phyloP scores from a whole-genome alignment of 1,140 invertebrate genomes.

The Medauroidea extradentata region DNA sequence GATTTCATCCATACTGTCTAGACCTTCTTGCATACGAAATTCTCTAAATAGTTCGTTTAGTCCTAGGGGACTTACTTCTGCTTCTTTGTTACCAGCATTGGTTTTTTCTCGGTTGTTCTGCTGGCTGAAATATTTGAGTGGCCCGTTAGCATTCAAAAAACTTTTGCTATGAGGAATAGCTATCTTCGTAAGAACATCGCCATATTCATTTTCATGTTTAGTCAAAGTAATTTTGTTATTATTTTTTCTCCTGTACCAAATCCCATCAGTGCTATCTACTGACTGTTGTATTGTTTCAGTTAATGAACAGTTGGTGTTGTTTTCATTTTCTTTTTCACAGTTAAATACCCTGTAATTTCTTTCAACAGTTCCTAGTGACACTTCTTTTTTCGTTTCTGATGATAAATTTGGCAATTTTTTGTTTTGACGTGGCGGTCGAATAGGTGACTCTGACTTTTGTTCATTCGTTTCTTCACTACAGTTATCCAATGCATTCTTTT shows the following conservation, averaged over 20 bases:
- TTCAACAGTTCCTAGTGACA: too few relatives aligned
- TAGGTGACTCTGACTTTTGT: not conserved
- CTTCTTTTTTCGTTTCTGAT: too few relatives aligned
- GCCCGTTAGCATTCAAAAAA: conserved; percentile 62
- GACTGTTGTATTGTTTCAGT: too few relatives aligned
- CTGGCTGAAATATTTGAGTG: conserved; percentile 51
- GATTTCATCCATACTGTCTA: conserved; percentile 83
- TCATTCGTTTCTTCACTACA: not conserved
- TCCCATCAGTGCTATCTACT: too few relatives aligned
- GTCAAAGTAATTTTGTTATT: too few relatives aligned
- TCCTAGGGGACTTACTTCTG: conserved; percentile 59
- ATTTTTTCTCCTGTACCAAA: too few relatives aligned
- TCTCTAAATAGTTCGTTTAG: conserved; percentile 80
- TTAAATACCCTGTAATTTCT: too few relatives aligned
- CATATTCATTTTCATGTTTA: conserved; percentile 28
- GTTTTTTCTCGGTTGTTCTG: not conserved
- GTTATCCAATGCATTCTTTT: too few relatives aligned
- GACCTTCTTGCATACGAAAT: conserved; percentile 76
- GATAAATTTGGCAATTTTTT: too few relatives aligned
- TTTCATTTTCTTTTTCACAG: too few relatives aligned
- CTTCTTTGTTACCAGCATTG: conserved; percentile 32
- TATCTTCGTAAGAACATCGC: conserved; percentile 77
- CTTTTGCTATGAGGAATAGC: conserved; percentile 77
- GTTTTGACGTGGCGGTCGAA: too few relatives aligned
- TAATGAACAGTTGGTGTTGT: too few relatives aligned